A percentile compares a stretch with the other conserved stretches of the same genome.
Conservation (phyloP, 2,888 invertebrate species). For the Nomada ruficornis region DNA sequence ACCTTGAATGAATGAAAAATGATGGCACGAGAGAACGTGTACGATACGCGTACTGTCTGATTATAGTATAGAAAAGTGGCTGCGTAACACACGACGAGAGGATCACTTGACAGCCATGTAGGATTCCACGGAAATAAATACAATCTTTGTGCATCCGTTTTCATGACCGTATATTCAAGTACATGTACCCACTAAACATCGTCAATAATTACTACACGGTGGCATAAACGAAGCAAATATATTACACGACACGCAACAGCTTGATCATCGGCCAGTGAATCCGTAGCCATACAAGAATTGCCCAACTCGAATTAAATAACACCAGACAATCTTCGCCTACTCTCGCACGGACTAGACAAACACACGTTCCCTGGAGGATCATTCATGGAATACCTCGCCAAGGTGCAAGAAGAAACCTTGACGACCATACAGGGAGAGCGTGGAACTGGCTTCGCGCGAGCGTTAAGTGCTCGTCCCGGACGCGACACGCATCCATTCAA, state of each 20-base stretch:
- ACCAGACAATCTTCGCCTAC: conserved; percentile 1
- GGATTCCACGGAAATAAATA: conserved; percentile 4
- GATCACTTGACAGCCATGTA: neutral
- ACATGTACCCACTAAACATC: neutral
- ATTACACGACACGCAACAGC: neutral
- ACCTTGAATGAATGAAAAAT: conserved; percentile 27
- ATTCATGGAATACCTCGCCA: conserved; percentile 9
- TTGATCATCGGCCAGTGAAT: neutral
- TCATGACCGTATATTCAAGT: neutral
- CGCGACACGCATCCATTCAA: conserved; percentile 61
- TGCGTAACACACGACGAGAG: conserved; percentile 3
- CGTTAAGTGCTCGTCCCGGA: conserved; percentile 43
- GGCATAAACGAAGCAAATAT: neutral
- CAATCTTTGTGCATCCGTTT: neutral
- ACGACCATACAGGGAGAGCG: conserved; percentile 15
- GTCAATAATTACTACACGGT: neutral
- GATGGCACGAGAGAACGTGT: conserved; percentile 17
- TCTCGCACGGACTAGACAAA: conserved; percentile 1
- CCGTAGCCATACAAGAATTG: neutral
- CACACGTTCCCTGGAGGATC: conserved; percentile 5
- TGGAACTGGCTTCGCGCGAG: conserved; percentile 22
- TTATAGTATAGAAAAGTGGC: conserved; percentile 9
- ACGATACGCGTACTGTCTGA: conserved; percentile 20
- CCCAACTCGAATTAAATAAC: conserved; percentile 8
- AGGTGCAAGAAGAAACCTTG: conserved; percentile 2